These are phyloP conservation scores for Dromaius novaehollandiae DNA, from an alignment of 2,113 vertebrate genomes.

Conservation along the genomic window DNA sequence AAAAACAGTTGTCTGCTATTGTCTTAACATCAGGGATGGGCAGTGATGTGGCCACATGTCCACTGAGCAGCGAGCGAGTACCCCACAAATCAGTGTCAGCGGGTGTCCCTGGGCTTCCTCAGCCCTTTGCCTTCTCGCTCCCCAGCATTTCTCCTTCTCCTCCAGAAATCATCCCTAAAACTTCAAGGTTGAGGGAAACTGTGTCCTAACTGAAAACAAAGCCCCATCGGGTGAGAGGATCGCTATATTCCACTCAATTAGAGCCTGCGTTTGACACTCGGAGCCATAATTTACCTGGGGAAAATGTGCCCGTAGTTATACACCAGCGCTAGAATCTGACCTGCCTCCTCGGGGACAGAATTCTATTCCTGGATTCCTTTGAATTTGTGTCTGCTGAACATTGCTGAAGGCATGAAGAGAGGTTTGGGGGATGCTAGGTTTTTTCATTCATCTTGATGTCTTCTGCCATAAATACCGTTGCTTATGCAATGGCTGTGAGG, in stretches of 20 bases:
- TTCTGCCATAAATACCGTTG: neutral
- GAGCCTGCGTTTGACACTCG: neutral
- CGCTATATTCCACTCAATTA: constrained; percentile 21
- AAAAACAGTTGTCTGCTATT: neutral
- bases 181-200: neutral
- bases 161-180: neutral
- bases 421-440: neutral
- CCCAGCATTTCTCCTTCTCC: neutral
- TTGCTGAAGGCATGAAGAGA: neutral
- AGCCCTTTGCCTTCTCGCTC: neutral
- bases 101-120: neutral
- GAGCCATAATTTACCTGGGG: neutral
- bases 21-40: neutral
- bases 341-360: neutral
- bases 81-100: neutral
- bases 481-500: neutral
- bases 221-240: neutral
- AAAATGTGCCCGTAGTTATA: neutral
- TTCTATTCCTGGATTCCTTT: neutral
- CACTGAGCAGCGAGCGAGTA: neutral
- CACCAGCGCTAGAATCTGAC: neutral
- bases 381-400: neutral
- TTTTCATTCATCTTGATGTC: neutral
- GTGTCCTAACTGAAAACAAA: constrained; percentile 36
- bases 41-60: neutral